Conservation (phyloP, 2,113 vertebrate genomes). For the Gopherus evgoodei region DNA sequence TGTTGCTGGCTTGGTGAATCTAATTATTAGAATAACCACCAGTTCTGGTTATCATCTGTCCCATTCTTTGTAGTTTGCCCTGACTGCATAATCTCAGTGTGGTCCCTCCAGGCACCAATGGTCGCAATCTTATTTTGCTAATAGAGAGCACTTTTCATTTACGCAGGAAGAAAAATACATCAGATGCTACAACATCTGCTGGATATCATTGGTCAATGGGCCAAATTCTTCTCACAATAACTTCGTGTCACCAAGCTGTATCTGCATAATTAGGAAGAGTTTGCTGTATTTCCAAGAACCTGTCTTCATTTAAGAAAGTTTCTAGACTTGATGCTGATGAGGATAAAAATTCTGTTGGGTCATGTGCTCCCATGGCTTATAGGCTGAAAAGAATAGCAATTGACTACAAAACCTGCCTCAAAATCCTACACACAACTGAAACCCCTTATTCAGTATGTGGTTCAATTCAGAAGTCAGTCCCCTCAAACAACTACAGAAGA, state of each 20-base stretch:
- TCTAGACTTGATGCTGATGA: background rate
- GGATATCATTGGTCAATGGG: background rate
- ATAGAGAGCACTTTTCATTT: background rate
- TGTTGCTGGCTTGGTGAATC: too few species aligned
- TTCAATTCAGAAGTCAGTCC: background rate
- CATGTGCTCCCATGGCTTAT: background rate
- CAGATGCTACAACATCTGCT: background rate
- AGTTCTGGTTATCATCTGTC: too few species aligned
- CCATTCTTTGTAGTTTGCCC: too few species aligned
- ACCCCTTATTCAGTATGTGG: background rate
- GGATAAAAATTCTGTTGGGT: background rate
- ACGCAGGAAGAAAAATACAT: background rate
- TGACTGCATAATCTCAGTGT: too few species aligned
- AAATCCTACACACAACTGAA: background rate
- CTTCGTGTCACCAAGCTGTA: background rate
- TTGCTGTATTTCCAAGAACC: background rate
- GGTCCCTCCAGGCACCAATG: too few species aligned
- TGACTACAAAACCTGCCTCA: background rate
- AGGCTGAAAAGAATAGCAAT: background rate
- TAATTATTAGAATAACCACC: too few species aligned
- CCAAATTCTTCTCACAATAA: background rate
- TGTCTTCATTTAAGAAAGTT: background rate
- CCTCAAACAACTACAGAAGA: background rate
- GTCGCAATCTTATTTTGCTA: background rate
- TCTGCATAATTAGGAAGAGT: background rate